These are phyloP conservation scores for Pristionchus mayeri DNA, from an alignment of 2,888 invertebrate genomes.

Conservation along the genomic window DNA sequence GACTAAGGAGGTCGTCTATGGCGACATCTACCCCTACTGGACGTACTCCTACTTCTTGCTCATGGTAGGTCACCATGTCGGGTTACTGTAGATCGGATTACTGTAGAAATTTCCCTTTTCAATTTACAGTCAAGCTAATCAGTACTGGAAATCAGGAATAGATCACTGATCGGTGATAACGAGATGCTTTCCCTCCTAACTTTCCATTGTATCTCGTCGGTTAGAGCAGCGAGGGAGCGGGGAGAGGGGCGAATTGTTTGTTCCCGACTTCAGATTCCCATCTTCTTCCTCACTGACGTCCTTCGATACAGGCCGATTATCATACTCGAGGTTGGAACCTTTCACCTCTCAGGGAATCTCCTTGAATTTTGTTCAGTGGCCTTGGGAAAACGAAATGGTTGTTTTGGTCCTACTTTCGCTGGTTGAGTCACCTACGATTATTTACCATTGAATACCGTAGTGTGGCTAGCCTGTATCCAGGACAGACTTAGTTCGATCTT, in stretches of 20 bases:
- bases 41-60: conserved; percentile 86
- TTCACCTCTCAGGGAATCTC: too few species aligned
- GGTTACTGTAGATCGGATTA: conserved; percentile 4
- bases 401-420: too few species aligned
- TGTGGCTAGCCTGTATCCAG: neutral
- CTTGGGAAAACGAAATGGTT: too few species aligned
- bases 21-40: conserved; percentile 88
- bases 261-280: conserved; percentile 63
- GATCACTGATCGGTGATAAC: conserved; percentile 13
- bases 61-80: conserved; percentile 58
- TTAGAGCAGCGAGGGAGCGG: neutral
- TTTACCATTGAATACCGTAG: neutral
- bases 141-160: neutral
- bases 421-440: too few species aligned
- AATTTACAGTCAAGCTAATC: neutral
- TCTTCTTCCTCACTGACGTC: conserved; percentile 79
- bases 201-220: neutral
- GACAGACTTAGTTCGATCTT: neutral
- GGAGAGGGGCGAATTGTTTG: neutral
- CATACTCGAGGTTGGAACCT: conserved; percentile 83
- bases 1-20: conserved; percentile 80
- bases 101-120: neutral
- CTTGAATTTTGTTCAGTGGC: too few species aligned
- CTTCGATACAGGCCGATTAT: conserved; percentile 90
- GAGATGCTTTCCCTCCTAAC: neutral